phyloP scores from a whole-genome alignment of 2,888 invertebrate genomes.

The Trachelus troglodyta region DNA sequence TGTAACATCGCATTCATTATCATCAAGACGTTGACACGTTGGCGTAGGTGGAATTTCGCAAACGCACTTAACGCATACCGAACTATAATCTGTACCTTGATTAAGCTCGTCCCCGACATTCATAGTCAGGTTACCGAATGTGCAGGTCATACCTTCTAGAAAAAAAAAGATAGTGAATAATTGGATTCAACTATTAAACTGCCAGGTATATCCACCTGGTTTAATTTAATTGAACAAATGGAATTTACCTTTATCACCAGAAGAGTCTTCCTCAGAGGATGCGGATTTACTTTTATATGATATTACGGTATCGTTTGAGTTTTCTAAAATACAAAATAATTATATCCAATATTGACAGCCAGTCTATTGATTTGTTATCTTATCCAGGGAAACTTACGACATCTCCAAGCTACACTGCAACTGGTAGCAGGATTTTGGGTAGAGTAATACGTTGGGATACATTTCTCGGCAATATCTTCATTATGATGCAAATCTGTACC shows the following conservation, averaged over 20 bases:
- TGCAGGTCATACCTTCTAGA: slow-evolving; percentile 31
- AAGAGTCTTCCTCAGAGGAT: background rate
- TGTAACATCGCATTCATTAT: slow-evolving; percentile 30
- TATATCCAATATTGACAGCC: background rate
- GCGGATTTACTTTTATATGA: background rate
- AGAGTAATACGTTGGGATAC: slow-evolving; percentile 43
- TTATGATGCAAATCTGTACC: slow-evolving; percentile 28
- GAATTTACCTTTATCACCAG: background rate
- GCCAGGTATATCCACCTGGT: background rate
- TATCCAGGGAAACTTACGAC: slow-evolving; percentile 46
- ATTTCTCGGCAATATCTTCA: slow-evolving; percentile 30
- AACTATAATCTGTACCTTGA: slow-evolving; percentile 36
- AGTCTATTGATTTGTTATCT: background rate
- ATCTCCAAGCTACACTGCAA: slow-evolving; percentile 42
- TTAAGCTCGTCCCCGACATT: slow-evolving; percentile 44
- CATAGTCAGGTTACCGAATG: slow-evolving; percentile 49
- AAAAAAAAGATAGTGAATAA: background rate
- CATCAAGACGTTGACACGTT: slow-evolving; percentile 45
- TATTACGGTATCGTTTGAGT: slow-evolving; percentile 29
- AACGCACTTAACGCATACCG: slow-evolving; percentile 46
- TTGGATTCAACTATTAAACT: too few species aligned
- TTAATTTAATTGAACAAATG: background rate
- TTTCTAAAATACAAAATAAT: slow-evolving; percentile 34
- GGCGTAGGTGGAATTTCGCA: slow-evolving; percentile 53
- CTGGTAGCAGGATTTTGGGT: slow-evolving; percentile 29